Evolutionary conservation across 2,888 invertebrate genomes (phyloP), one percentile per base, ranked within the genome.

Genomic region (Protophormia terraenovae): DNA sequence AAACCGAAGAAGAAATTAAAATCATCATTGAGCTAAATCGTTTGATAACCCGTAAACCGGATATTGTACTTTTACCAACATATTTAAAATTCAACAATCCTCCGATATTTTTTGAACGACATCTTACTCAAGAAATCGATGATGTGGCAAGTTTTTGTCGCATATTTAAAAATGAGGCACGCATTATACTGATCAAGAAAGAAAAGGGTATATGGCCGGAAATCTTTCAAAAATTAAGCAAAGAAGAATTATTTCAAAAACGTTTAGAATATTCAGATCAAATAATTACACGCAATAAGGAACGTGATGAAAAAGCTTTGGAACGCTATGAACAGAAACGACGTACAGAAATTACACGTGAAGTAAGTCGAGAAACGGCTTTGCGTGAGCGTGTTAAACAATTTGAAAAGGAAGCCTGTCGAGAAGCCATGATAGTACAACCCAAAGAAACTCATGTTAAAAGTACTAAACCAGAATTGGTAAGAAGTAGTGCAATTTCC

Each of bases 81-180:
- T 92, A 92, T 84, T 85, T 92, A 0, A 92, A 92, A 78, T 92
- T 92, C 55, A 92, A 92, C 78, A 92, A 90, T 89, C 92, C 92
- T 10, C 92, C 92, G 3, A 91, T 92, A 83, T 92, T 92, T 75
- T 92, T 92, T 76, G 92, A 92, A 79, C 90, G 92, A 0, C 93
- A 93, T 87, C 80, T 92, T 12, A 87, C 88, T 5, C 89, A 92
- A 19, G 92, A 92, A 83, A 90, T 92, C 22, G 92, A 92, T 60
- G 93, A 93, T 47, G 87, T 89, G 73, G 88, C 91, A 73, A 92
- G 92, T 77, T 91, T 89, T 29, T 92, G 92, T 80, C 90, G 90
- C 45, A 89, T 92, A 45, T 91, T 90, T 41, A 92, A 92, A 81
- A 91, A 87, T 45, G 93, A 92, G 80, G 92, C 91, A 8, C 90